Evolutionary conservation across 2,888 invertebrate genomes (phyloP), one percentile per base, ranked within the genome.

Genomic region (Netelia inedita): DNA sequence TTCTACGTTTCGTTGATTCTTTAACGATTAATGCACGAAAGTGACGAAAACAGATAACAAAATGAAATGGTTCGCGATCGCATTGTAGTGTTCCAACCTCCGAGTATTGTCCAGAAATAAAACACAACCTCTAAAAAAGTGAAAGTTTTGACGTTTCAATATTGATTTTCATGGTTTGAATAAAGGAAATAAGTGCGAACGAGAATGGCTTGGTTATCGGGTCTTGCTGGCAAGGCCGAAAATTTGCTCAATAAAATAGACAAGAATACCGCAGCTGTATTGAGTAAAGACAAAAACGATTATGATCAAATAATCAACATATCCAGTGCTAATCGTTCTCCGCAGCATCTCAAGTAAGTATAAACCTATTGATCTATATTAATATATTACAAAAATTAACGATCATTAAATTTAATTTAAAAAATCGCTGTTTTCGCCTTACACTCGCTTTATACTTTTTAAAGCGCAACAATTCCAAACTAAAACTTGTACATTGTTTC

Each of bases 161-260:
- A 9, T 16, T 9, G 16, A 57, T 35, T 57, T 16, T 57, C 5
- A 9, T 57, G 16, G 6, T 57, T 16, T 19, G 57, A 19, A 57
- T 57, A 35, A 57, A 57, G 10, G 0, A 19, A 21, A 57, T 57
- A 19, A 9, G 2, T n/a, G 28, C 21, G 6, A 63, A 19, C 59
- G 35, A 88, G 79, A 82, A 96, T 96, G 96, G 96, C 96, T 85
- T 97, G 97, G 97, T 93, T 97, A 68, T 95, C 95, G 86, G 96
- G 96, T 88, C 94, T 97, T 76, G 96, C 97, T 66, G 96, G 96
- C 35, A 96, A 96, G 89, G 97, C 97, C 23, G 97, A 97, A 92
- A 95, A 95, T 91, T 94, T 97, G 80, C 93, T 97, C 43, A 97
- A 97, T 92, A 96, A 96, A 93, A 95, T 97, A 75, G 97, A 97